Conservation (phyloP, 2,888 invertebrate species). For the Drosophila paramelanica region DNA sequence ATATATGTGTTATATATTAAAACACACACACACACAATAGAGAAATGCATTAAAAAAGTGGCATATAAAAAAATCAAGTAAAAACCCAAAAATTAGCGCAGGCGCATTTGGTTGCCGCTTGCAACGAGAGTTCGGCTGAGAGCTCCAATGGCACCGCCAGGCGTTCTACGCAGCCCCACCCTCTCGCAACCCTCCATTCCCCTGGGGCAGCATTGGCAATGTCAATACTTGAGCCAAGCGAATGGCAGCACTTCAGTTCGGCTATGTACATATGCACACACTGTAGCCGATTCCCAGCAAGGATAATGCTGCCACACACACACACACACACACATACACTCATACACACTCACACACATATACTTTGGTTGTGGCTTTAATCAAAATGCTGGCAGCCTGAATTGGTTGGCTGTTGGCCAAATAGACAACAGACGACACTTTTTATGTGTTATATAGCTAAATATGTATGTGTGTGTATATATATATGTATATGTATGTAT, state of each 20-base stretch:
- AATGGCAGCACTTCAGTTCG: constrained; percentile 70
- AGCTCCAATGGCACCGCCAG: constrained; percentile 77
- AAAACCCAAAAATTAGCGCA: constrained; percentile 73
- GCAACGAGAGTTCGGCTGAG: constrained; percentile 34
- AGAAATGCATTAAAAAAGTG: constrained; percentile 16
- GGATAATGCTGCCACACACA: constrained; percentile 61
- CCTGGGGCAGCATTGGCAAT: constrained; percentile 37
- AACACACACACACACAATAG: constrained; percentile 28
- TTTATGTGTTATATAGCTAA: not conserved
- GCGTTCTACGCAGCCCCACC: constrained; percentile 21
- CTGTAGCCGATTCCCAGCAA: constrained; percentile 35
- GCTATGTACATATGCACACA: constrained; percentile 41
- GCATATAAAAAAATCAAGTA: constrained; percentile 44
- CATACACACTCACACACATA: not conserved
- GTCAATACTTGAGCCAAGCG: constrained; percentile 75
- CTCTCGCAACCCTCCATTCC: constrained; percentile 6
- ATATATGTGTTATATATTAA: constrained; percentile 23
- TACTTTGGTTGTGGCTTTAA: constrained; percentile 48
- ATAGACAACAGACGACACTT: constrained; percentile 1
- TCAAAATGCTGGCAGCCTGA: constrained; percentile 48
- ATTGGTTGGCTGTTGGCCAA: constrained; percentile 63
- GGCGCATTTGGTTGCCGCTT: constrained; percentile 55
- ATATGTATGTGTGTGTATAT: not conserved
- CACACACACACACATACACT: not conserved
- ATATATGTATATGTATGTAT: not conserved